Conservation (phyloP, 1,140 invertebrate species). For the Schlechtendalia chinensis region DNA sequence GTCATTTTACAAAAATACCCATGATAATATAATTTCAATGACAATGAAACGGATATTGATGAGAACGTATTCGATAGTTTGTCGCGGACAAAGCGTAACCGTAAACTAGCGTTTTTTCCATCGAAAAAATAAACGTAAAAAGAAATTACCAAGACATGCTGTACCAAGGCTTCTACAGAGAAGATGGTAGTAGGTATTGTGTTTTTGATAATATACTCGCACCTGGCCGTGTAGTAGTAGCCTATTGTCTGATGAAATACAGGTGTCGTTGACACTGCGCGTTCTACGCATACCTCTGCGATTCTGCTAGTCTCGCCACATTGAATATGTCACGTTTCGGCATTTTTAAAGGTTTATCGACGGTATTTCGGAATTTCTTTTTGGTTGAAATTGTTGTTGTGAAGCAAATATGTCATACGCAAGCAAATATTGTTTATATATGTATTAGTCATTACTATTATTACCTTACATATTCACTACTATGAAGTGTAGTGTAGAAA, state of each 20-base stretch:
- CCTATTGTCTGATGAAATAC: slow-evolving; percentile 48
- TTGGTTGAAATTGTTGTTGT: neutral
- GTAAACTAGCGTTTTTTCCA: slow-evolving; percentile 42
- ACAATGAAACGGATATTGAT: slow-evolving; percentile 35
- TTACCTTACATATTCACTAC: neutral
- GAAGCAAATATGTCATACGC: neutral
- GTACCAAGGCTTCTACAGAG: slow-evolving; percentile 6
- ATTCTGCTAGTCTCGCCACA: slow-evolving; percentile 11
- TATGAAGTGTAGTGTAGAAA: neutral
- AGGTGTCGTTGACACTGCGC: slow-evolving; percentile 45
- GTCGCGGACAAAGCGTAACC: slow-evolving; percentile 27
- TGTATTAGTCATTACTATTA: too few species aligned
- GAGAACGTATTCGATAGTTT: slow-evolving; percentile 26
- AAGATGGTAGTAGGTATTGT: slow-evolving; percentile 42
- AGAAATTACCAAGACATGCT: slow-evolving; percentile 39
- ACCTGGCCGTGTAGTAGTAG: slow-evolving; percentile 38
- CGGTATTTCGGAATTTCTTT: slow-evolving; percentile 6
- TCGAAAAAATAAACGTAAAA: slow-evolving; percentile 35
- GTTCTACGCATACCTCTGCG: slow-evolving; percentile 33
- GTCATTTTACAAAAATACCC: slow-evolving; percentile 35
- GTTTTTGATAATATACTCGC: slow-evolving; percentile 46
- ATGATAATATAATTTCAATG: slow-evolving; percentile 44
- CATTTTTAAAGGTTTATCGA: slow-evolving; percentile 26
- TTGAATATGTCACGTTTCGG: slow-evolving; percentile 36
- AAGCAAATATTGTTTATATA: slow-evolving; percentile 16